phyloP scores from a whole-genome alignment of 1,140 invertebrate genomes.

The Neomicropteryx cornuta region DNA sequence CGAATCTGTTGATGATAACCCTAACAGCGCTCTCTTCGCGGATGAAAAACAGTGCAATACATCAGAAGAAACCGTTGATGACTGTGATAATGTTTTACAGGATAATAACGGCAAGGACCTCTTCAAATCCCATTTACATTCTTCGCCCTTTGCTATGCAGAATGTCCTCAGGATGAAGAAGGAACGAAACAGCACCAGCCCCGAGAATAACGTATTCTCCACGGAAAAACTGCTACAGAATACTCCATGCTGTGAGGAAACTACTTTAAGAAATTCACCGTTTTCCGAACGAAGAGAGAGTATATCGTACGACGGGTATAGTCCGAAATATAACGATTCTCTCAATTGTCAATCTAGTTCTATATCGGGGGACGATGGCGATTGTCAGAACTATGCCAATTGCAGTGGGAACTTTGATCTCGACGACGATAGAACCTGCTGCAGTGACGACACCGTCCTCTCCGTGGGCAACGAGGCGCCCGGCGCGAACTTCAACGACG shows the following conservation, averaged over 20 bases:
- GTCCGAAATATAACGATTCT: too few species aligned
- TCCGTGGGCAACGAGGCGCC: slow-evolving; percentile 54
- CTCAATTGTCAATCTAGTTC: too few species aligned
- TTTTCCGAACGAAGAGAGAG: too few species aligned
- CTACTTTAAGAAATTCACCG: neutral
- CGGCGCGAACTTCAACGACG: slow-evolving; percentile 12
- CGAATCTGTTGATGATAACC: slow-evolving; percentile 14
- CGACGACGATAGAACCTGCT: slow-evolving; percentile 42
- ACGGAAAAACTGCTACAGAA: slow-evolving; percentile 35
- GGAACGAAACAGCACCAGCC: slow-evolving; percentile 33
- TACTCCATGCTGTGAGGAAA: slow-evolving; percentile 32
- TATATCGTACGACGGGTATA: too few species aligned
- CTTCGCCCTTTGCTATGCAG: slow-evolving; percentile 35
- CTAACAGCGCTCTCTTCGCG: slow-evolving; percentile 8
- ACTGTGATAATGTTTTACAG: neutral
- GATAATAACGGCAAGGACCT: slow-evolving; percentile 1
- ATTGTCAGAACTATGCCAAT: slow-evolving; percentile 14
- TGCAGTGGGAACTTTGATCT: slow-evolving; percentile 26
- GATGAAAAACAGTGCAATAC: slow-evolving; percentile 6
- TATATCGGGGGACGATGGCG: slow-evolving; percentile 25
- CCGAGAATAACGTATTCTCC: slow-evolving; percentile 35
- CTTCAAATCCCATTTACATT: slow-evolving; percentile 18
- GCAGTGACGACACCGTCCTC: slow-evolving; percentile 53
- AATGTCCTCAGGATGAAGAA: slow-evolving; percentile 33
- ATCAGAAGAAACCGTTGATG: slow-evolving; percentile 1